phyloP scores from a whole-genome alignment of 2,888 invertebrate genomes.

The Diogma glabrata region DNA sequence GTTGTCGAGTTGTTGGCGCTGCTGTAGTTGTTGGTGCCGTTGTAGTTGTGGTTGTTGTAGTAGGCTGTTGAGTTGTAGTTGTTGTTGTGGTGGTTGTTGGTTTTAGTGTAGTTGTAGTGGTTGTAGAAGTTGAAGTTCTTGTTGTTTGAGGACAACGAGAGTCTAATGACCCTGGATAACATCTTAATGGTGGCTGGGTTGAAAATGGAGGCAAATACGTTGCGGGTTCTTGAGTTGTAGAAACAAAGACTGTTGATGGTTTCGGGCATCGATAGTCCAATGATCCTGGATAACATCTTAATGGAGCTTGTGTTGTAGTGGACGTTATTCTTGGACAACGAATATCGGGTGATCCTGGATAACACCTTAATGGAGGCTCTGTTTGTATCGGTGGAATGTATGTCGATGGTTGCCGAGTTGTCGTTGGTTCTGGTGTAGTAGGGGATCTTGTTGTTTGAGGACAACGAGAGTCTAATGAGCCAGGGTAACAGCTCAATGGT shows the following conservation, averaged over 20 bases:
- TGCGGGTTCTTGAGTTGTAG: conserved; percentile 18
- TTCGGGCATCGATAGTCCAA: conserved; percentile 25
- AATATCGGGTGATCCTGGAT: too few relatives aligned
- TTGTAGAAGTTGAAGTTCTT: conserved; percentile 13
- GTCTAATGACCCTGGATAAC: conserved; percentile 25
- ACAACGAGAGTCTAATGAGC: too few relatives aligned
- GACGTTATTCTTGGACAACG: too few relatives aligned
- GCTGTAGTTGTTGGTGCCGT: conserved; percentile 9
- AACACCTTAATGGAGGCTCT: too few relatives aligned
- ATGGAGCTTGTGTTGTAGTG: too few relatives aligned
- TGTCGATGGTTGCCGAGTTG: conserved; percentile 32
- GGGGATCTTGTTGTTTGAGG: too few relatives aligned
- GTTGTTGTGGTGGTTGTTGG: neutral
- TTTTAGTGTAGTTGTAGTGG: conserved; percentile 7
- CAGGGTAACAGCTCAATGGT: too few relatives aligned
- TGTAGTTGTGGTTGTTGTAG: conserved; percentile 18
- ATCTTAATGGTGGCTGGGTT: conserved; percentile 21
- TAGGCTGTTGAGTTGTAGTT: conserved; percentile 33
- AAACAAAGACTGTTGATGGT: too few relatives aligned
- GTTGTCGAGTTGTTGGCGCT: conserved; percentile 30
- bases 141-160: conserved; percentile 11
- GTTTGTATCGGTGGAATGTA: conserved; percentile 21
- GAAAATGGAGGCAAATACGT: conserved; percentile 9
- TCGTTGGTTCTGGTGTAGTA: too few relatives aligned
- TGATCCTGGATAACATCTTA: conserved; percentile 15